A percentile compares a stretch with the other conserved stretches of the same genome.
These are phyloP conservation scores for Bostrychus sinensis DNA, from an alignment of 2,113 vertebrate species.

Conservation along the genomic window DNA sequence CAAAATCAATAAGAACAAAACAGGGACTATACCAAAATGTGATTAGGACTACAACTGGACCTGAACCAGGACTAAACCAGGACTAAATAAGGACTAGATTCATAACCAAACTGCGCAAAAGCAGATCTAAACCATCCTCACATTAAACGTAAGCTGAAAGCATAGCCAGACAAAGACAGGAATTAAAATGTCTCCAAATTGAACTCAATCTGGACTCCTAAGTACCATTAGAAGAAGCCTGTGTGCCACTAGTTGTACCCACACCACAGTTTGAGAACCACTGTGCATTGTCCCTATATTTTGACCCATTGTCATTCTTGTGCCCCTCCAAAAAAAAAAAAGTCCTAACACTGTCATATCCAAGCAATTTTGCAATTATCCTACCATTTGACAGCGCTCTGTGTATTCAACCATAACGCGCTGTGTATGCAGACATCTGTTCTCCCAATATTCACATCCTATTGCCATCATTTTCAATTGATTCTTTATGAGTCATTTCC, in stretches of 20 bases:
- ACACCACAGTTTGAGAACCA: too few species aligned
- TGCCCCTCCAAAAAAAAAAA: slow-evolving; percentile 9
- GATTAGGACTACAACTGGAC: background rate
- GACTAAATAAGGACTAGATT: background rate
- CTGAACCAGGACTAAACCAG: background rate
- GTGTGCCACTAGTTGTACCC: too few species aligned
- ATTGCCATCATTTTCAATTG: slow-evolving; percentile 78
- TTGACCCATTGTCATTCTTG: slow-evolving; percentile 9
- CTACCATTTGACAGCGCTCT: slow-evolving; percentile 52
- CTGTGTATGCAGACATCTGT: slow-evolving; percentile 60
- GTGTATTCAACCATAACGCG: slow-evolving; percentile 57
- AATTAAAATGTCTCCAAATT: background rate
- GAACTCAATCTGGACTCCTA: too few species aligned
- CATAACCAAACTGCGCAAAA: too few species aligned
- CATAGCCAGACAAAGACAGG: background rate
- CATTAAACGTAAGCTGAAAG: background rate
- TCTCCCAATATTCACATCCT: slow-evolving; percentile 64
- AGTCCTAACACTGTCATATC: slow-evolving; percentile 59
- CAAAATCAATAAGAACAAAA: background rate
- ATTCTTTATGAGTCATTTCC: slow-evolving; percentile 90
- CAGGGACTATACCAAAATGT: background rate
- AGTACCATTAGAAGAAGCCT: too few species aligned
- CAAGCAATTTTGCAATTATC: slow-evolving; percentile 47
- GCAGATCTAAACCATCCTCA: background rate
- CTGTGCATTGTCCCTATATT: slow-evolving; percentile 23